These are phyloP conservation scores for Stenolophus ochropezus DNA, from an alignment of 2,888 invertebrate genomes.

Conservation along the genomic window DNA sequence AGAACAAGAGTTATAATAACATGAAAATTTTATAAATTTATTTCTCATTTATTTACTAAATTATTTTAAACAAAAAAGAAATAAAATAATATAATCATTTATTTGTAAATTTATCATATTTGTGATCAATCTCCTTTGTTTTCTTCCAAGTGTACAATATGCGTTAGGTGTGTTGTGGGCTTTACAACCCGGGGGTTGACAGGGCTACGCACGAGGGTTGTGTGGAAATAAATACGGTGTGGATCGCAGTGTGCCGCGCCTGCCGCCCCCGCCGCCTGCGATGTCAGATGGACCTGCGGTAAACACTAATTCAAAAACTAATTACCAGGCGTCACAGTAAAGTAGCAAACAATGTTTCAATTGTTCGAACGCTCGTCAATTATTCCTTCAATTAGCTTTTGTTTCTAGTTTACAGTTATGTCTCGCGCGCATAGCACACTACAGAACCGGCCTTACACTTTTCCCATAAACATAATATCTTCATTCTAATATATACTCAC, in stretches of 20 bases:
- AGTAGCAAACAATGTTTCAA: slow-evolving; percentile 64
- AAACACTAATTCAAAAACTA: slow-evolving; percentile 60
- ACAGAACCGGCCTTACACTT: not conserved
- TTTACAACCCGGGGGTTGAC: no score
- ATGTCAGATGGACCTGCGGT: slow-evolving; percentile 59
- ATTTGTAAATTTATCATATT: no score
- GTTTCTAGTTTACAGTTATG: slow-evolving; percentile 61
- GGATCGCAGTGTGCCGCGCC: slow-evolving; percentile 9
- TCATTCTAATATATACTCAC: no score
- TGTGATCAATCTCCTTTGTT: no score
- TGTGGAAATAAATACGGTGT: slow-evolving; percentile 24
- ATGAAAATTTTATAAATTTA: no score
- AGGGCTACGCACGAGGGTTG: not conserved
- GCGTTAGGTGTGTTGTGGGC: no score
- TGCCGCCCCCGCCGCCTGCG: slow-evolving; percentile 17
- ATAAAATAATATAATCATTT: no score
- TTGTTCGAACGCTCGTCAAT: slow-evolving; percentile 63
- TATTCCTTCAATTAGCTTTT: slow-evolving; percentile 63
- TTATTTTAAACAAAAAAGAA: no score
- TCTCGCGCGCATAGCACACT: slow-evolving; percentile 33
- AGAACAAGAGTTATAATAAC: no score
- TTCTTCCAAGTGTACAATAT: no score
- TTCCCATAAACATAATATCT: not conserved
- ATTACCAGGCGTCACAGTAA: slow-evolving; percentile 61
- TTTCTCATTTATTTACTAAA: no score